Base-by-base conservation (phyloP, 2,888 invertebrate species). In the Melanostoma mellinum region DNA sequence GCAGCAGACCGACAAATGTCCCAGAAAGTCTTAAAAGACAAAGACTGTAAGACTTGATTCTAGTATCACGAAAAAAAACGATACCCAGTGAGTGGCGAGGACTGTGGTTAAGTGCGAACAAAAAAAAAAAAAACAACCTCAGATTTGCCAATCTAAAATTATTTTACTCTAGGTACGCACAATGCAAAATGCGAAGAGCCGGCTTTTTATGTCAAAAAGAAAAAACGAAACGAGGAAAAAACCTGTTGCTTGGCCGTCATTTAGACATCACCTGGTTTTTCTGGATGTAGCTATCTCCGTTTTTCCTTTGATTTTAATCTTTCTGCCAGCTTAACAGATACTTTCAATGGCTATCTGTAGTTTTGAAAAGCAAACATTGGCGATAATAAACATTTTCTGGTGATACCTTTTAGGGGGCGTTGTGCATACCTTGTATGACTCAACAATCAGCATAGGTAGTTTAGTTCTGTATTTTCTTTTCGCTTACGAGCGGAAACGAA, bases 241-340 rank as follows among this genome's bases (percentile, higher is more conserved):
- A 79, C 79, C 79, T 79, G 79, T 79, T 79, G 79, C 63, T 60
- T 33, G 48, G 30, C 52, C 60, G 38, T 10, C 35, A 58, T 60
- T 60, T 44, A 61, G 48, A 36, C 36, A 10, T 63, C 63, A 48
- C 36, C 48, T 50, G 63, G 63, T 50, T 63, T 20, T 50, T 63
- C 50, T 38, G n/a, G 33, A 60, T 60, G 44, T 35, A 44, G 20
- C 20, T 10, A 60, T 48, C 61, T 63, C 33, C 6, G n/a, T 2
- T 63, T 63, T 63, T 63, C 48, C 38, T 50, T 33, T n/a, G 9
- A 58, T 36, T 58, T 58, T 44, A 6, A 32, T 32, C 38, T 50
- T 36, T 4, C 4, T 35, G n/a, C 10, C 35, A 33, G 32, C 20
- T 40, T 56, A 10, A n/a, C 30, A 56, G 9, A 42, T 8, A 33